Conservation (phyloP, 2,797 vertebrate genomes). For the Nyctalus aviator region DNA sequence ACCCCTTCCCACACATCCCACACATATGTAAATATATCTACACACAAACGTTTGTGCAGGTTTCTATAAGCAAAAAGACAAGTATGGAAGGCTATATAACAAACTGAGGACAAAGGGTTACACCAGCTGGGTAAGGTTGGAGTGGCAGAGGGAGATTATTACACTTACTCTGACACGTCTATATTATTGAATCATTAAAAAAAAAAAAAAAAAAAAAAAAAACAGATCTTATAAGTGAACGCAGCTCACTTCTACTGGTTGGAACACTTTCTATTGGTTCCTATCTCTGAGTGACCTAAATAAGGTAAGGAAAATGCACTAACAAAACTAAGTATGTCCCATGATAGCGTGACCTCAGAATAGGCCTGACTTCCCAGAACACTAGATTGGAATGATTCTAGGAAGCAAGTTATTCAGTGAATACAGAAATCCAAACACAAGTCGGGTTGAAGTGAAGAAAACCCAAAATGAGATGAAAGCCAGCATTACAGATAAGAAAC, state of each 20-base stretch:
- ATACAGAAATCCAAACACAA: slow-evolving; percentile 46
- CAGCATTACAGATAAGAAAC: neutral
- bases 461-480: slow-evolving; percentile 11
- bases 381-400: slow-evolving; percentile 33
- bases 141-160: neutral
- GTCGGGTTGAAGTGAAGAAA: neutral
- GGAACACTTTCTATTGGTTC: neutral
- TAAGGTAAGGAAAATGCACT: slow-evolving; percentile 6
- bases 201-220: neutral
- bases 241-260: neutral
- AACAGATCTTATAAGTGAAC: neutral
- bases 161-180: neutral
- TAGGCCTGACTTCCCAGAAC: neutral
- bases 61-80: neutral
- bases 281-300: neutral
- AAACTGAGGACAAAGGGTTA: neutral
- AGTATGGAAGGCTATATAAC: neutral
- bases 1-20: neutral
- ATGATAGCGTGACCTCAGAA: neutral
- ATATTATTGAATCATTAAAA: neutral
- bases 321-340: neutral
- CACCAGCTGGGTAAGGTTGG: neutral
- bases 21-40: neutral
- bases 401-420: slow-evolving; percentile 33
- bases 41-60: neutral